These are phyloP conservation scores for Ips typographus DNA, from an alignment of 1,140 invertebrate species.

Conservation along the genomic window DNA sequence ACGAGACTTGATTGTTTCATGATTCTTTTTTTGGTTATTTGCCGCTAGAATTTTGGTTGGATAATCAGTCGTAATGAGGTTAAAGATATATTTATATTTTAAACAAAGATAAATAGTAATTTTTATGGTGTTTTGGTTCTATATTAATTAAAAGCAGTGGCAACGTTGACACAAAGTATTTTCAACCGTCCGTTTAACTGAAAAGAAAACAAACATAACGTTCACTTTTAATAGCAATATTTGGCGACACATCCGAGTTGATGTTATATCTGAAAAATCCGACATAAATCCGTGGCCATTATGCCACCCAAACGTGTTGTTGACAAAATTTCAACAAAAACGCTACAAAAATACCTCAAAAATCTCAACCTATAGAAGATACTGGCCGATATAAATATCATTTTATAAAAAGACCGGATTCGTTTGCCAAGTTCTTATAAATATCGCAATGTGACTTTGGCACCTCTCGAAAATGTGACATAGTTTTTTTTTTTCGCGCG, in stretches of 20 bases:
- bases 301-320: neutral
- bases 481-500: slow-evolving; percentile 6
- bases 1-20: slow-evolving; percentile 3
- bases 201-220: too few relatives aligned
- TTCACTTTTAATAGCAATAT: neutral
- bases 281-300: neutral
- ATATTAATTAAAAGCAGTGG: too few relatives aligned
- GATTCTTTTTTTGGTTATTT: neutral
- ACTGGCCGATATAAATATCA: slow-evolving; percentile 5
- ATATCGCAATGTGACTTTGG: slow-evolving; percentile 20
- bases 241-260: neutral
- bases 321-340: neutral
- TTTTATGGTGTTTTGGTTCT: too few relatives aligned
- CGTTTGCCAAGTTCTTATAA: slow-evolving; percentile 23
- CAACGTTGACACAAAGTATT: too few relatives aligned
- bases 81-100: too few relatives aligned
- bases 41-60: neutral
- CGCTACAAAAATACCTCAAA: neutral
- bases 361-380: neutral
- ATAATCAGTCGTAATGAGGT: too few relatives aligned
- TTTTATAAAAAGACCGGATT: slow-evolving; percentile 15
- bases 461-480: slow-evolving; percentile 6
- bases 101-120: too few relatives aligned
- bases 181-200: too few relatives aligned
- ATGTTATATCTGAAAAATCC: neutral